phyloP scores from a whole-genome alignment of 2,888 invertebrate genomes.

The Sisyra nigra region DNA sequence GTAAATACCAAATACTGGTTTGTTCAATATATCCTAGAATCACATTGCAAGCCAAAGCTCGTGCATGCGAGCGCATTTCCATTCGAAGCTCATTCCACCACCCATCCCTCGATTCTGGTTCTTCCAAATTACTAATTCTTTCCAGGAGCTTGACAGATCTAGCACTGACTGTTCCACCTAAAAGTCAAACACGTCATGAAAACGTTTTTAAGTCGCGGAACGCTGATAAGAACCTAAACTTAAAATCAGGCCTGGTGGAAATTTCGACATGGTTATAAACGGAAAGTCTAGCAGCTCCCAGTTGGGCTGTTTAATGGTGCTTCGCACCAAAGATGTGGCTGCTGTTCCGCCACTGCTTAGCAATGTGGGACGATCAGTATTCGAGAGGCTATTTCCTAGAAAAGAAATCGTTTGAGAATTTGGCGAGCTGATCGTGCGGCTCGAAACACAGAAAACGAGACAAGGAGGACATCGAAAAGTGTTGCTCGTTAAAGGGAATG shows the following conservation, averaged over 20 bases:
- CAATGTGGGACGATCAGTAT: slow-evolving; percentile 43
- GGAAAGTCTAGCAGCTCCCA: slow-evolving; percentile 90
- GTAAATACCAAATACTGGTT: slow-evolving; percentile 68
- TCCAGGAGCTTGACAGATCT: slow-evolving; percentile 71
- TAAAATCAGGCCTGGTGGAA: slow-evolving; percentile 75
- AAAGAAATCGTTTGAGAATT: slow-evolving; percentile 12
- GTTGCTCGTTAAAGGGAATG: too few relatives aligned
- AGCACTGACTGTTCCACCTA: slow-evolving; percentile 69
- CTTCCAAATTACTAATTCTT: slow-evolving; percentile 67
- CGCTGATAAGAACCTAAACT: slow-evolving; percentile 59
- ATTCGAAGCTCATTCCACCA: slow-evolving; percentile 97
- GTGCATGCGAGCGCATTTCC: slow-evolving; percentile 86
- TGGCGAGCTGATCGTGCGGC: too few relatives aligned
- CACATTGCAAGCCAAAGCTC: slow-evolving; percentile 84
- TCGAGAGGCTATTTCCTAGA: slow-evolving; percentile 59
- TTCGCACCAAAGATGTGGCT: slow-evolving; percentile 33
- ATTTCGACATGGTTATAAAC: slow-evolving; percentile 82
- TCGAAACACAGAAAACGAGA: too few relatives aligned
- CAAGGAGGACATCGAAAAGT: too few relatives aligned
- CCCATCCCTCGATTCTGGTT: slow-evolving; percentile 79
- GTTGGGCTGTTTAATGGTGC: slow-evolving; percentile 56
- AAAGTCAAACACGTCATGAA: slow-evolving; percentile 10
- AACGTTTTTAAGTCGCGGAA: too few relatives aligned
- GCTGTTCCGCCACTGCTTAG: slow-evolving; percentile 15
- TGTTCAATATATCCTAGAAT: slow-evolving; percentile 88